Conservation (phyloP, 2,888 invertebrate genomes). For the Carcina quercana region DNA sequence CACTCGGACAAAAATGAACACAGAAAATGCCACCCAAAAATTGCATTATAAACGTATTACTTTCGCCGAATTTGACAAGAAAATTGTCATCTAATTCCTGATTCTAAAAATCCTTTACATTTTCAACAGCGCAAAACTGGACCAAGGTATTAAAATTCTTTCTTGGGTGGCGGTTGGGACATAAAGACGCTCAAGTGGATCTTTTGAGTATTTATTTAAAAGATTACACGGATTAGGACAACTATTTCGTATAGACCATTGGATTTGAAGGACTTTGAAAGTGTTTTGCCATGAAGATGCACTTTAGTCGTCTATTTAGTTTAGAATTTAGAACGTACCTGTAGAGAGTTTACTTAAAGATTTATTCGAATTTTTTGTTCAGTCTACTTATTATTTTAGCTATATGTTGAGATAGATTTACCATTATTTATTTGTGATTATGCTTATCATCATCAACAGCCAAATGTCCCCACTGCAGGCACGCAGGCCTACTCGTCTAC, state of each 20-base stretch:
- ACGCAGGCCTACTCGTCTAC: too few relatives aligned
- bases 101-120: conserved; percentile 4
- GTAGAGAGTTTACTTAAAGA: too few relatives aligned
- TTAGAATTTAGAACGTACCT: too few relatives aligned
- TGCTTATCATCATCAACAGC: too few relatives aligned
- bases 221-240: conserved; percentile 52
- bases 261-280: conserved; percentile 27
- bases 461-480: too few relatives aligned
- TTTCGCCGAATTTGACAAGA: conserved; percentile 24
- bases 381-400: too few relatives aligned
- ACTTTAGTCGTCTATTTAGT: conserved; percentile 19
- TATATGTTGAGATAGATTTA: too few relatives aligned
- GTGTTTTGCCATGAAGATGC: conserved; percentile 39
- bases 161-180: conserved; percentile 45
- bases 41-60: conserved; percentile 18
- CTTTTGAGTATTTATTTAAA: conserved; percentile 57
- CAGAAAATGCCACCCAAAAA: conserved; percentile 42
- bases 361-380: too few relatives aligned
- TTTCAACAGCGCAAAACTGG: conserved; percentile 32
- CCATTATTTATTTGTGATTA: too few relatives aligned
- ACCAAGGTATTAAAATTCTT: conserved; percentile 23
- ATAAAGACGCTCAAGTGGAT: conserved; percentile 35
- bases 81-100: conserved; percentile 21
- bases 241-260: conserved; percentile 26
- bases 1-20: conserved; percentile 20